Base-by-base conservation (phyloP, 2,888 invertebrate genomes). In the Alviniconcha strummeri region DNA sequence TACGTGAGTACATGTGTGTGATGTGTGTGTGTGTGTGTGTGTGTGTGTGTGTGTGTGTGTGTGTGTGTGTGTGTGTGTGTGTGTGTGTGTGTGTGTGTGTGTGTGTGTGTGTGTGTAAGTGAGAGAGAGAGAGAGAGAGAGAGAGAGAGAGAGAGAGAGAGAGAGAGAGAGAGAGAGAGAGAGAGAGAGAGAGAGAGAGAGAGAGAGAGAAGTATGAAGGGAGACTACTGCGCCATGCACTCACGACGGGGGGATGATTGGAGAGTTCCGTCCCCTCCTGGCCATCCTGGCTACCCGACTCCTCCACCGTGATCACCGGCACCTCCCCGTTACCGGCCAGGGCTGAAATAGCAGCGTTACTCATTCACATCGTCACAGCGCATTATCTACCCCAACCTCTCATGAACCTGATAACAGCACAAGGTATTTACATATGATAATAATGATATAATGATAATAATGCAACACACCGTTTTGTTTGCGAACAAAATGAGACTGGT, bases 261-360 rank as follows among this genome's bases (percentile, higher is more conserved):
- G n/a, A 54, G 54, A 55, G 54, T 17, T 69, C 64, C 7, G 67
- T 54, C n/a, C 67, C 67, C 67, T 11, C 52, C 5, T 57, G 19
- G 15, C 56, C 79, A 36, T 67, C 3, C 36, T 36, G 36, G 36
- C 36, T 36, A 36, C 36, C 71, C 4, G 54, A 54, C 69, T 82
- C 82, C 69, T 82, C 77, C 69, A 82, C 77, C 13, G 82, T 82
- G 56, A 82, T 82, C 69, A 36, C 69, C 5, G 82, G 82, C 9
- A 82, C 69, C 13, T 77, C 77, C 9, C 69, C 57, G 5, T 9
- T n/a, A 67, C 67, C 69, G 4, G 5, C 67, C 7, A 52, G 52
- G 17, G n/a, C 77, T 82, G 82, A 52, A 75, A 64, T n/a, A 55
- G 36, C 36, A 36, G 36, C 36, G 36, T 36, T 3, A 36, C 36